These are phyloP conservation scores for Astropecten irregularis DNA, from an alignment of 53 echinoderm and acorn worm genomes.

Conservation along the genomic window DNA sequence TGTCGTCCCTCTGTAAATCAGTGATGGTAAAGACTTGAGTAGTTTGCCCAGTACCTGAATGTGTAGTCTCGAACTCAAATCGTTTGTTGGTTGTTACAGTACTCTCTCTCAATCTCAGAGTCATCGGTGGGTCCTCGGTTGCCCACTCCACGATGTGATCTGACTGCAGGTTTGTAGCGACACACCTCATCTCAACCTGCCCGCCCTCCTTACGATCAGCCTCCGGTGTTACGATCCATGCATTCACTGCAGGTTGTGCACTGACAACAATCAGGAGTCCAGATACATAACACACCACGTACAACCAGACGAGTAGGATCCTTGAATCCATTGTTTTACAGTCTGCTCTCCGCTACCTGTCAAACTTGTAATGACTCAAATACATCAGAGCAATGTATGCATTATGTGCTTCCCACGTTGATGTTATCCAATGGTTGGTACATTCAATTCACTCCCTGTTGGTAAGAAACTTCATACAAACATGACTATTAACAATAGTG, in stretches of 20 bases:
- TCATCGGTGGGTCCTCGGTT: background rate
- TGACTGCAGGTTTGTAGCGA: slow-evolving; percentile 7
- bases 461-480: too few species aligned
- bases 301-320: background rate
- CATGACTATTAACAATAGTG: too few species aligned
- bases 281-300: background rate
- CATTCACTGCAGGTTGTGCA: slow-evolving; percentile 12
- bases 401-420: background rate
- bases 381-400: background rate
- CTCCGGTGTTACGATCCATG: slow-evolving; percentile 26
- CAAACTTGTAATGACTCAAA: too few species aligned
- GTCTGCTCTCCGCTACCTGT: too few species aligned
- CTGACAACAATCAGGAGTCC: background rate
- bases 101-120: background rate
- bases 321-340: too few species aligned
- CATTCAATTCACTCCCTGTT: too few species aligned
- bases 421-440: background rate
- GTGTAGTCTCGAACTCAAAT: background rate
- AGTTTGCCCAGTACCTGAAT: background rate
- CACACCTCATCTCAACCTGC: slow-evolving; percentile 26
- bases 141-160: background rate
- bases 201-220: slow-evolving; percentile 35
- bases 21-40: slow-evolving; percentile 16
- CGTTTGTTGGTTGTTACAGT: background rate
- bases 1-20: slow-evolving; percentile 2